Evolutionary conservation across 1,140 invertebrate genomes (phyloP), one percentile per base, ranked within the genome.

Genomic region (Palaemon carinicauda): DNA sequence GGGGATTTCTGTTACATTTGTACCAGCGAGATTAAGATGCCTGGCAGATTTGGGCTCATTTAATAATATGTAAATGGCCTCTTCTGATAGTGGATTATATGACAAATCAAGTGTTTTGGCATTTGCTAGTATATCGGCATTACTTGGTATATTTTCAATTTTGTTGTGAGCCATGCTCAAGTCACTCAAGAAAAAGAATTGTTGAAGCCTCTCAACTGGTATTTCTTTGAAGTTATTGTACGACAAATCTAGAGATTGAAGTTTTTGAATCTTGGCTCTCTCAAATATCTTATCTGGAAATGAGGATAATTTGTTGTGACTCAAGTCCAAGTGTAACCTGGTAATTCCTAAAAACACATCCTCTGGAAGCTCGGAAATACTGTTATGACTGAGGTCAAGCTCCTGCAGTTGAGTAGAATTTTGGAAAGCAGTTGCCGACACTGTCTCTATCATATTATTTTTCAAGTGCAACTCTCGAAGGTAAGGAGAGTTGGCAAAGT

Each of bases 21-120:
- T 96, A 56, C 94, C 94, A 0, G 96, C 96, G 29, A 98, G 91
- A 91, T 96, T 97, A 14, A 98, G 91, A 69, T 94, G 94, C 74
- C 96, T 91, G 0, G 97, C 94, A 0, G 96, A 96, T 92, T 98
- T 98, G 0, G 96, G 96, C 90, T 98, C 96, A 65, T 95, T 95
- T 0, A 98, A 91, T 53, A 98, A 94, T 90, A 95, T 95, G 14
- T 91, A 92, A 4, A 97, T 92, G 0, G 96, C 94, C 88, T 95
- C 94, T 78, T 93, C 91, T 5, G 94, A 94, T 0, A 98, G 91
- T 0, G 96, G 96, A 93, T 98, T 98, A 88, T 94, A 95, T 2
- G 96, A 97, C 0, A 98, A 91, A 92, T 98, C 96, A 0, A 98
- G 92, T 83, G 94, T 93, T 91, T 98, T 98, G 1, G 97, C 95